Conservation (phyloP, 2,113 vertebrate genomes). For the Corythornis vintsioides region DNA sequence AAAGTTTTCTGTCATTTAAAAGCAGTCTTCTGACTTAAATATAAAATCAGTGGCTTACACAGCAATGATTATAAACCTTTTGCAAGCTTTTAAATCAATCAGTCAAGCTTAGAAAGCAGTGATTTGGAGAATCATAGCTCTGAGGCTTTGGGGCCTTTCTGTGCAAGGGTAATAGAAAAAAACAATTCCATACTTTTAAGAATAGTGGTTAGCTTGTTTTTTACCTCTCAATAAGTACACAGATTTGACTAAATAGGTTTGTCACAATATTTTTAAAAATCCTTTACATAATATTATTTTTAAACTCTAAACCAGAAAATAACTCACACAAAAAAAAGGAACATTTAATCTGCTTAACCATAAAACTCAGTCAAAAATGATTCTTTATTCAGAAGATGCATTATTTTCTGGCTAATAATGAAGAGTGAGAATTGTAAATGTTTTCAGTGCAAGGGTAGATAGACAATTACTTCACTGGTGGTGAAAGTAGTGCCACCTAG, state of each 20-base stretch:
- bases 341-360: slow-evolving; percentile 42
- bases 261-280: neutral
- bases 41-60: slow-evolving; percentile 77
- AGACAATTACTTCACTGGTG: neutral
- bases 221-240: slow-evolving; percentile 61
- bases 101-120: slow-evolving; percentile 77
- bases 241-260: slow-evolving; percentile 56
- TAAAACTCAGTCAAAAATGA: slow-evolving; percentile 41
- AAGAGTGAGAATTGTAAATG: neutral
- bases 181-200: slow-evolving; percentile 73
- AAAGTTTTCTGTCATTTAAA: slow-evolving; percentile 79
- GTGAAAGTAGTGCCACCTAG: neutral
- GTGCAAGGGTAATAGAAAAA: slow-evolving; percentile 73
- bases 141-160: slow-evolving; percentile 71
- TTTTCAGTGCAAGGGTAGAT: neutral
- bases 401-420: neutral
- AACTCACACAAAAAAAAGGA: neutral
- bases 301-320: slow-evolving; percentile 39
- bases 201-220: slow-evolving; percentile 57
- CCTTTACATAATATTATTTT: slow-evolving; percentile 44
- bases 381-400: slow-evolving; percentile 16
- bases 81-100: slow-evolving; percentile 82
- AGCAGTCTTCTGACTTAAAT: slow-evolving; percentile 76
- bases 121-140: slow-evolving; percentile 77
- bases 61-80: slow-evolving; percentile 80